These are phyloP conservation scores for Diceros bicornis DNA, from an alignment of 2,797 vertebrate species.

Conservation along the genomic window DNA sequence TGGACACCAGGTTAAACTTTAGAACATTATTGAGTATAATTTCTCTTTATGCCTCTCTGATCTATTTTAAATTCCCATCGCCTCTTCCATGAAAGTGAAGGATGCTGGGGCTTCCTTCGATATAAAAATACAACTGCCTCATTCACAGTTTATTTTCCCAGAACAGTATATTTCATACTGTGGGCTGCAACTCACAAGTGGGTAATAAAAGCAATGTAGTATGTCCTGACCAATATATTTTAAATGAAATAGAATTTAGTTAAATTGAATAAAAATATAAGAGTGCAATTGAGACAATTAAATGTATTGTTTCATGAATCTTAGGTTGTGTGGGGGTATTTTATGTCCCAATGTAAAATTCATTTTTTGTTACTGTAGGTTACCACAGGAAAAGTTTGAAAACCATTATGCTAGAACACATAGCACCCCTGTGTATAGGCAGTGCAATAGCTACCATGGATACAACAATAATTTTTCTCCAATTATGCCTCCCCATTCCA, in stretches of 20 bases:
- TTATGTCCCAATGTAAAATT: not conserved
- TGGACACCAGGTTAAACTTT: not conserved
- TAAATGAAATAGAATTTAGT: not conserved
- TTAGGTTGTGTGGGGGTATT: not conserved
- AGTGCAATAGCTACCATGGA: not conserved
- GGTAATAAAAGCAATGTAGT: not conserved
- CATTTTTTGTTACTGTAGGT: not conserved
- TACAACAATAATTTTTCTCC: not conserved
- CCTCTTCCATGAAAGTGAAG: not conserved
- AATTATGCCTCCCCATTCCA: not conserved
- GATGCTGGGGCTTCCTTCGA: not conserved
- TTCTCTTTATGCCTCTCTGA: not conserved
- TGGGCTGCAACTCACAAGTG: not conserved
- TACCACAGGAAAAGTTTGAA: not conserved
- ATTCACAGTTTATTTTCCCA: not conserved
- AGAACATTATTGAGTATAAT: not conserved
- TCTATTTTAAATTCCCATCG: slow-evolving; percentile 2
- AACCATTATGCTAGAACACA: not conserved
- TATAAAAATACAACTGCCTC: not conserved
- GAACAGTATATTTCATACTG: not conserved
- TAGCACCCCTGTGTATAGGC: not conserved
- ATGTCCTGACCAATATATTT: not conserved
- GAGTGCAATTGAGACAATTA: not conserved
- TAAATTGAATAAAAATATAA: not conserved
- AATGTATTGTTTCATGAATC: not conserved